phyloP scores from a whole-genome alignment of 2,797 vertebrate species.

The Microtus agrestis region DNA sequence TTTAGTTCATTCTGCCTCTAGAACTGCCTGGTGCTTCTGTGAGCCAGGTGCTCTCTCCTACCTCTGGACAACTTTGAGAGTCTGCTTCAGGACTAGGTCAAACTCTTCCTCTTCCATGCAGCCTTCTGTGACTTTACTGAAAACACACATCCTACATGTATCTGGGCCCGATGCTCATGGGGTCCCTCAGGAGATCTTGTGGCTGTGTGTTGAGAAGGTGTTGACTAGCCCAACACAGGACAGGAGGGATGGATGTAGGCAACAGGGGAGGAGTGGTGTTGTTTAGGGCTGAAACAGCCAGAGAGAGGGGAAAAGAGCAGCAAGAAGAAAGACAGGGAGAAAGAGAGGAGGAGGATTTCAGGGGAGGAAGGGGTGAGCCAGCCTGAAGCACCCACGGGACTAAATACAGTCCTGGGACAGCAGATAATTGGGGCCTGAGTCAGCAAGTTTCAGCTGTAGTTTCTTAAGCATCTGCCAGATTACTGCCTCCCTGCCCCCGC shows the following conservation, averaged over 20 bases:
- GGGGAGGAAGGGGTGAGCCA: constrained; percentile 33
- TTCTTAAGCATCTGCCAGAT: constrained; percentile 86
- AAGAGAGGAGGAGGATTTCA: neutral
- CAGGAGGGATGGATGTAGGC: neutral
- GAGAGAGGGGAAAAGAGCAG: neutral
- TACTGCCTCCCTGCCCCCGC: constrained; percentile 77
- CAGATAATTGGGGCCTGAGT: constrained; percentile 85
- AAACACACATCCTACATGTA: neutral
- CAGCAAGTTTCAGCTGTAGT: constrained; percentile 84
- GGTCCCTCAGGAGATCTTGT: accelerated
- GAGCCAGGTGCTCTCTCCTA: neutral
- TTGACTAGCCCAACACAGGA: neutral
- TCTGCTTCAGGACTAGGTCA: neutral
- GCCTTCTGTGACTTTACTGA: accelerated
- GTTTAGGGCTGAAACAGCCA: neutral
- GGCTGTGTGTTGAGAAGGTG: neutral
- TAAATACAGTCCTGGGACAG: constrained; percentile 83
- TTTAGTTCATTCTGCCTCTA: neutral
- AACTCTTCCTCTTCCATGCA: neutral
- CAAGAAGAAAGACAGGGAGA: neutral
- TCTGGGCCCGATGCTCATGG: neutral
- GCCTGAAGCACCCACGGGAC: constrained; percentile 77
- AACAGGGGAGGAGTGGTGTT: neutral
- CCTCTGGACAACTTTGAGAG: neutral
- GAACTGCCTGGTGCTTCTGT: neutral